Evolutionary conservation across 2,888 invertebrate species (phyloP), one percentile per base, ranked within the genome.

Genomic region (Sinohyriopsis cumingii): DNA sequence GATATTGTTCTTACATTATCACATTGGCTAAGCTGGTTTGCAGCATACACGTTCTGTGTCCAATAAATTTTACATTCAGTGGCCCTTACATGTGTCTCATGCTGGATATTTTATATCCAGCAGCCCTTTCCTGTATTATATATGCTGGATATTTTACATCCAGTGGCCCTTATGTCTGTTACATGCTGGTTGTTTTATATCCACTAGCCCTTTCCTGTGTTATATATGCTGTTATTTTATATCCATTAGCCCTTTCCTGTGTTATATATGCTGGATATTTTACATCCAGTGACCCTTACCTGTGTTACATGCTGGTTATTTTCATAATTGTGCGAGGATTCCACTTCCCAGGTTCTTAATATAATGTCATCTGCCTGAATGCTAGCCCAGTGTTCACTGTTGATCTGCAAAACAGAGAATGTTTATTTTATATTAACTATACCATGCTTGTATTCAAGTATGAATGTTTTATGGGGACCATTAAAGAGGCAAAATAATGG

Each of bases 321-420:
- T 67, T 87, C 84, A 68, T 89, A 89, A 77, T 86, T 87, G 75
- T 88, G 89, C 1, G 84, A 75, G 7, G 89, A 89, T 71, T 89
- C 89, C 45, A 88, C 83, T 25, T 87, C 86, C 89, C 89, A 89
- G 0, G 84, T 86, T 57, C 86, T 73, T 55, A 89, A 77, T 12
- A 88, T 82, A 53, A 87, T 88, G 65, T 87, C 88, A 45, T 85
- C 84, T 19, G 82, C 79, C 33, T 87, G 78, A 12, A 82, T 71
- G 71, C 71, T 79, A 56, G 73, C 73, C 83, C 84, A 84, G 74
- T 84, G 82, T 5, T 80, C 78, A 78, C 86, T 86, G 22, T 69
- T 80, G 54, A 85, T 81, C 88, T 88, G 72, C 4, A 61, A 70
- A 24, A 45, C 61, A 59, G 18, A 63, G n/a, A 67, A 5, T 56